Evolutionary conservation across 35 echinoderm and acorn worm species (phyloP), one percentile per base, ranked within the genome.

Genomic region (Chiridota heheva): DNA sequence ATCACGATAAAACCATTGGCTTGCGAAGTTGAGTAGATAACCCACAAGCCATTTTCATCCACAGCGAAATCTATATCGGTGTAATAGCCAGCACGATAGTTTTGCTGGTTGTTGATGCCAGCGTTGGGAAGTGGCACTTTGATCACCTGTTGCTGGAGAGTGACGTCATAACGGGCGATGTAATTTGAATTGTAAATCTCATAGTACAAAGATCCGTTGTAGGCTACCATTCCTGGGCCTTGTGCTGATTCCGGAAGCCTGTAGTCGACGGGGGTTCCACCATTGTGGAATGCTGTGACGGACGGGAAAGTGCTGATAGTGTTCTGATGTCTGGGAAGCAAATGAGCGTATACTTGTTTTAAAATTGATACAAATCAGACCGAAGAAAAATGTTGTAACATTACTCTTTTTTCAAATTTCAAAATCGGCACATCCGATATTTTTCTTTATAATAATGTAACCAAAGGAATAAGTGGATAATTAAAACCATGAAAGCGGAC

Each of bases 131-230:
- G 60, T 20, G 46, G 44, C 18, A n/a, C 56, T 4, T n/a, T 77
- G 15, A 81, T 71, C 8, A 76, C 40, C 38, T 63, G 70, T 24
- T 32, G 82, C 25, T 83, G 36, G 2, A 58, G 27, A 18, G 20
- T 65, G n/a, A 90, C 33, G 35, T 84, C 80, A 25, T 67, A 83
- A 5, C 81, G 69, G 42, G 57, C 69, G 25, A 90, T 42, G 27
- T 74, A 47, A 40, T 70, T 61, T 6, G 58, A 63, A 27, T 81
- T 72, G 29, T 75, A 74, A 34, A 35, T 7, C 38, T 82, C 72
- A 40, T 73, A 90, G 57, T 90, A 90, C 56, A 90, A 17, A 37
- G 87, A 90, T 1, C 80, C 79, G 46, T 90, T 90, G 70, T 76
- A 90, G 1, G 55, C 70, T 10, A 84, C 44, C 15, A 84, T 58